Evolutionary conservation across 1,140 invertebrate species (phyloP), one percentile per base, ranked within the genome.

Genomic region (Nephotettix cincticeps): DNA sequence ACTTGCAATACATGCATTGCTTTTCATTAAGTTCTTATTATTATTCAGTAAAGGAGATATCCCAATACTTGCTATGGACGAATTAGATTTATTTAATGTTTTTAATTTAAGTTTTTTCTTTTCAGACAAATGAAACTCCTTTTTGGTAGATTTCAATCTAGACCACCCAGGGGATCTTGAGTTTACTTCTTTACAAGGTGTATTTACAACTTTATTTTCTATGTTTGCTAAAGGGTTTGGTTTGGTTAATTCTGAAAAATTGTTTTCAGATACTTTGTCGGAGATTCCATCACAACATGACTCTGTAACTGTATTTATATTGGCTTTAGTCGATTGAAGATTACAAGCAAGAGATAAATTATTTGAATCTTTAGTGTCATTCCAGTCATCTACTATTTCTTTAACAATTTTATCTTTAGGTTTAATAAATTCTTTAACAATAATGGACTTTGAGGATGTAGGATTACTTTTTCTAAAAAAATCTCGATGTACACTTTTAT

Each of bases 101-200:
- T 25, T 27, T 28, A 61, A 27, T 9, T 25, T 61, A 11, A 61
- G 56, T 29, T 61, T 61, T n/a, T 61, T 61, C 25, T 28, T 61
- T 6, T 61, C 56, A 27, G 56, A 61, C 25, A 61, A 6, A 27
- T 61, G 56, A 23, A 61, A 61, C 23, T 61, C 56, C 23, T 61
- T 61, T 25, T 61, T 61, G 1, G 56, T 61, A 27, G 21, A 27
- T 27, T 61, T 61, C 4, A 61, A 25, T 27, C 56, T 25, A 21
- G 56, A 61, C 56, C 56, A 61, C 6, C 56, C 56, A 25, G 56
- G 56, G 28, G 56, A 61, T 11, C 56, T 14, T 61, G 13, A 4
- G 23, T 61, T 61, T 27, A 14, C 56, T 61, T 61, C 21, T 27
- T 61, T 61, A 27, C 21, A 9, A 4, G 56, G 56, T 2, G 56